Base-by-base conservation (phyloP, 2,113 vertebrate species). In the Oenanthe melanoleuca region DNA sequence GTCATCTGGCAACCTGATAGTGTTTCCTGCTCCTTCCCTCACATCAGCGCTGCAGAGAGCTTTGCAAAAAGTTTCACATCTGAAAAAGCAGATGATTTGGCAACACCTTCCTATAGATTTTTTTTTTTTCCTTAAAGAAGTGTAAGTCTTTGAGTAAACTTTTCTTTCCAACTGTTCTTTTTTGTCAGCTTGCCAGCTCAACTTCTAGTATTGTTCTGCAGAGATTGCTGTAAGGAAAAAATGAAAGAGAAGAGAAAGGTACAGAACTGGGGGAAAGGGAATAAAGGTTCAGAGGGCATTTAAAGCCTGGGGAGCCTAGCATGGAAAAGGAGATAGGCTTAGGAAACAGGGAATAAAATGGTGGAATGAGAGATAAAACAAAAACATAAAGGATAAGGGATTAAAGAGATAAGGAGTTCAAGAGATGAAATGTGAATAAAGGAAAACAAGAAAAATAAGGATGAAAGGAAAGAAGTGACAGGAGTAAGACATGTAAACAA, bases 151-250 rank as follows among this genome's bases (percentile, higher is more conserved):
- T 97, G 97, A 98, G 96, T 87, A 97, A 97, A 96, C 92, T 97
- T 98, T 98, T 96, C 96, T 97, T 97, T 97, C 97, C 97, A 97
- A 96, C 90, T 97, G 93, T 96, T 97, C 85, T 97, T 95, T 97
- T 92, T 89, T 98, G 97, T 97, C 95, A 96, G 80, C 81, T 86
- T 97, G 97, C 97, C 98, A 97, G 92, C 92, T 94, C 67, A 17
- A 96, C 85, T 96, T 96, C 93, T 89, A 92, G 93, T 59, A 97
- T 97, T 97, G 96, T 97, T 97, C 93, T 97, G 89, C 37, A 9
- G 91, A 96, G 95, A 96, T 97, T 98, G 93, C 97, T 96, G 92
- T 84, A 88, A 97, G 96, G 96, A 96, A 93, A 93, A 96, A 95
- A 96, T 82, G 80, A 96, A 95, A 97, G 89, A 70, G 81, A 96